Base-by-base conservation (phyloP, 2,888 invertebrate genomes). In the Nomada hirtipes region DNA sequence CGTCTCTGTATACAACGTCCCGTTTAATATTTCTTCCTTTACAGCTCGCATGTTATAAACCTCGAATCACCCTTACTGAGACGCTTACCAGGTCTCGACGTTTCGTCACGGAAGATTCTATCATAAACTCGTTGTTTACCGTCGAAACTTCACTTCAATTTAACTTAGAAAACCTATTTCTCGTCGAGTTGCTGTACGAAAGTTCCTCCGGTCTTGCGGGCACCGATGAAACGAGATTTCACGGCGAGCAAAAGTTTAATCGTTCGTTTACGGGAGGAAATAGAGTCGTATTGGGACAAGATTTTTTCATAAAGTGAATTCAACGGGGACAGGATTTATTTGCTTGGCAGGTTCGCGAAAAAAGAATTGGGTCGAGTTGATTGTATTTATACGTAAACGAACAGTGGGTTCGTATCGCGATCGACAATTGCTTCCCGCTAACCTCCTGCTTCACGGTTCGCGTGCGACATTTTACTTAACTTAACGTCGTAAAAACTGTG, bases 291-390 rank as follows among this genome's bases (percentile, higher is more conserved):
- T 36, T 36, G 7, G 36, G 36, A 36, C 53, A 53, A 53, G 53
- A 20, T 53, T 50, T 53, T 53, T n/a, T 53, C n/a, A 20, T 20
- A 20, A 4, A n/a, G 53, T 2, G 20, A 53, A 53, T 18, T 0
- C 10, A 53, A 4, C 18, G 9, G 53, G 4, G 53, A 20, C 4
- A 1, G 20, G 20, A 53, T 53, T 53, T 20, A 10, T 10, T 50
- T 53, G 11, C 9, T n/a, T 20, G n/a, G 20, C 29, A 20, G 29
- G 10, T 55, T 50, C 61, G 47, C 11, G 61, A 10, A 23, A 20
- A 9, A 60, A 23, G 26, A 78, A 74, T n/a, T 64, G 63, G 63
- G 68, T 52, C 67, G 67, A n/a, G 20, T 26, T 18, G 72, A 77
- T 67, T 13, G 42, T 13, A 29, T 13, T 3, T 20, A 10, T 36